Evolutionary conservation across 2,797 vertebrate genomes (phyloP).

Genomic region (Channallabes apus): DNA sequence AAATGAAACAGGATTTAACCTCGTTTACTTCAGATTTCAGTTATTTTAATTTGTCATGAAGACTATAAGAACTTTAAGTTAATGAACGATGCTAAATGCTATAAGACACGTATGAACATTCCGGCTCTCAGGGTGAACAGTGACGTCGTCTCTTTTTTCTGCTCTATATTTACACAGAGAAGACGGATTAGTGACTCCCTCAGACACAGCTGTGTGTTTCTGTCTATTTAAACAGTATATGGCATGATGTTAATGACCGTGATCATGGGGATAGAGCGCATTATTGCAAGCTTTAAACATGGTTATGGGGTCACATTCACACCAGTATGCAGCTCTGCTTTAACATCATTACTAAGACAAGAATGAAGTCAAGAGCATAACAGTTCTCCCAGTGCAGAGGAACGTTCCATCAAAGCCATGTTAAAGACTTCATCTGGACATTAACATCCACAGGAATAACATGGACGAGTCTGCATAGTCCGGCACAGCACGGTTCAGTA

Average conservation of each 20-base stretch:
- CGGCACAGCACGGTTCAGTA: no score
- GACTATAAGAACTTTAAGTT: no score
- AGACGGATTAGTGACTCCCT: constrained; percentile 70
- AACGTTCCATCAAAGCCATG: neutral
- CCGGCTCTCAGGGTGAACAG: neutral
- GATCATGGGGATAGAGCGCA: neutral
- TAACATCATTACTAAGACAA: neutral
- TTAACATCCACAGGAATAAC: neutral
- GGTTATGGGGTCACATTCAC: neutral
- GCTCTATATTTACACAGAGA: constrained; percentile 73
- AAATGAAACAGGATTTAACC: neutral
- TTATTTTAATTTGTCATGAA: neutral
- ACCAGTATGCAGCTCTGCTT: neutral
- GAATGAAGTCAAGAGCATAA: neutral
- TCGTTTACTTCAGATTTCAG: neutral
- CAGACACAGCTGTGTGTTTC: constrained; percentile 70
- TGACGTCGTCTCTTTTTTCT: constrained; percentile 45
- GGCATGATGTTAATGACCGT: neutral
- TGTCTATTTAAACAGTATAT: constrained; percentile 56
- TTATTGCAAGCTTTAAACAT: neutral
- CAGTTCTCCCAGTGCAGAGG: neutral
- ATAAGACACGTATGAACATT: neutral
- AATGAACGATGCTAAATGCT: neutral
- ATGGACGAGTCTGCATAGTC: neutral
- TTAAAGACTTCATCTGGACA: neutral